Evolutionary conservation across 2,888 invertebrate species (phyloP).

Genomic region (Oxycera nigricornis): DNA sequence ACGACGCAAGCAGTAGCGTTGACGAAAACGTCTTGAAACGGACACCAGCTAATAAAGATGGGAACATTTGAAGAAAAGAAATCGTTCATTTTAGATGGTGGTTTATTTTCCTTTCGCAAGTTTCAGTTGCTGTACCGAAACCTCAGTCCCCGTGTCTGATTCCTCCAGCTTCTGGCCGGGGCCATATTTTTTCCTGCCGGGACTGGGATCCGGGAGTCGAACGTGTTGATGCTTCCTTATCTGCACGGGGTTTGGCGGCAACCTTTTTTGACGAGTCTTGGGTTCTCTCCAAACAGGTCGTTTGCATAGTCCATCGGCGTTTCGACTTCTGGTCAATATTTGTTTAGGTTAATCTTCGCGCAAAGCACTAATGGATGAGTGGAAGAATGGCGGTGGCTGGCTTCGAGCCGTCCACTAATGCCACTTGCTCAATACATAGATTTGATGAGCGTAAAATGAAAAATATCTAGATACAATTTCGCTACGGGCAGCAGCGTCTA

Average conservation of each 20-base stretch:
- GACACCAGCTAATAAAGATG: constrained; percentile 24
- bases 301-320: constrained; percentile 44
- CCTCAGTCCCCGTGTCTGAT: background rate
- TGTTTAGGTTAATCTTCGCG: constrained; percentile 48
- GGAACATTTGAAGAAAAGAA: constrained; percentile 22
- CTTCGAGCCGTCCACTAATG: background rate
- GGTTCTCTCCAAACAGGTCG: constrained; percentile 46
- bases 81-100: background rate
- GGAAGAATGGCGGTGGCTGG: background rate
- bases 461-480: background rate
- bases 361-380: constrained; percentile 42
- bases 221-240: constrained; percentile 32
- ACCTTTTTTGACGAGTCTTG: constrained; percentile 42
- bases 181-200: background rate
- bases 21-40: background rate
- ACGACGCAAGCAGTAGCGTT: background rate
- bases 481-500: background rate
- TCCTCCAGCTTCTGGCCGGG: background rate
- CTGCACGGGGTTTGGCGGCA: constrained; percentile 40
- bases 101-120: background rate
- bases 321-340: constrained; percentile 45
- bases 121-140: background rate
- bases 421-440: background rate
- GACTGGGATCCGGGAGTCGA: constrained; percentile 13
- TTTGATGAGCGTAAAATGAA: background rate